Conservation (phyloP, 2,113 vertebrate genomes). For the Etia nguti region DNA sequence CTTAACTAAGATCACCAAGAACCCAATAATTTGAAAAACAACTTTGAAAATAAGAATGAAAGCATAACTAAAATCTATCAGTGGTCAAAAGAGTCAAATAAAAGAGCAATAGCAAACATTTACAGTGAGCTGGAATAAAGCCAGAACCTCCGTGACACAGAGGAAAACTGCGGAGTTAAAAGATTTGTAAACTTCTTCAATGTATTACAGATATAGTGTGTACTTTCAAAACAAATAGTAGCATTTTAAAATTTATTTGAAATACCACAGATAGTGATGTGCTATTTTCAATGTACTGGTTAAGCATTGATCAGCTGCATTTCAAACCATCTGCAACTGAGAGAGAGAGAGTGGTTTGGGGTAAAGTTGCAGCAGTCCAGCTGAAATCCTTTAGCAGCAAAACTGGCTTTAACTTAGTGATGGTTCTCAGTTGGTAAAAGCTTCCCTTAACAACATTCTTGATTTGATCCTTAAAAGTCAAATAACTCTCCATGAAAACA, state of each 20-base stretch:
- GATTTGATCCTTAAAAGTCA: background rate
- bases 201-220: background rate
- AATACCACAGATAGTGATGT: background rate
- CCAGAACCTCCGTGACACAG: background rate
- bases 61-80: background rate
- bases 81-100: background rate
- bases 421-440: background rate
- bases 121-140: background rate
- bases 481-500: background rate
- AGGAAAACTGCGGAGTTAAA: background rate
- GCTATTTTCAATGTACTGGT: background rate
- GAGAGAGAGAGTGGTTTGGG: background rate
- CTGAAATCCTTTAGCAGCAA: background rate
- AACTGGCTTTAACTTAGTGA: background rate
- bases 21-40: background rate
- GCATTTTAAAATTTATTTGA: background rate
- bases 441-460: background rate
- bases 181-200: background rate
- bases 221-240: background rate
- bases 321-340: background rate
- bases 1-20: background rate
- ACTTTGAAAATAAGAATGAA: background rate
- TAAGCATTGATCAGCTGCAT: background rate
- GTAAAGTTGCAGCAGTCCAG: background rate
- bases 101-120: background rate